Evolutionary conservation across 2,797 vertebrate species (phyloP), one percentile per base, ranked within the genome.

Genomic region (Pseudochromis fuscus): DNA sequence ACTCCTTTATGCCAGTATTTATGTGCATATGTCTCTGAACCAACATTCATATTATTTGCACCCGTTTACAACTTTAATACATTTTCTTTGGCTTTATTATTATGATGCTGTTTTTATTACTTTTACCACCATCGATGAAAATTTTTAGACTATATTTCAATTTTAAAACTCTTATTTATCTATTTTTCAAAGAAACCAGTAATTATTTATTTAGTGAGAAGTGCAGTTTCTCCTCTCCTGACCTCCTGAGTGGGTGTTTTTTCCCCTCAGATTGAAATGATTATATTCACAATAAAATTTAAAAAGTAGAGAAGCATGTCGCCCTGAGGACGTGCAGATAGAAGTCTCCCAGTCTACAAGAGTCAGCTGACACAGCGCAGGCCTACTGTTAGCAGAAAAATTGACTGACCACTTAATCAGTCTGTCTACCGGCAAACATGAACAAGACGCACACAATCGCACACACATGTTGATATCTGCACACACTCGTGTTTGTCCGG

Each of bases 331-430:
- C 44, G 63, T 55, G 63, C 45, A 87, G 57, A 85, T 67, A 76
- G 35, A 30, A 74, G 65, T 63, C 70, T 84, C 84, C 82, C 50
- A 79, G 55, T 83, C 72, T 30, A 75, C 48, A 79, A 21, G 30
- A 85, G 88, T 92, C 92, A 93, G 85, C 87, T 93, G 92, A 92
- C 84, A 79, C 81, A 86, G 79, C 78, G 67, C 82, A 88, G 73
- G 86, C 80, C 52, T 19, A 66, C 79, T 80, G 87, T 90, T 90
- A 88, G 64, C n/a, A n/a, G n/a, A n/a, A n/a, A n/a, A n/a, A n/a
- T n/a, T n/a, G n/a, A 83, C 85, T 79, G 65, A 91, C 91, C 89
- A 87, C 79, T 58, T 65, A 71, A 48, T 59, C 35, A 49, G 31
- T 75, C 72, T 38, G 8, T 76, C 37, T 72, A 50, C 73, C 52